phyloP scores from a whole-genome alignment of 2,797 vertebrate species.

The Chromobotia macracanthus region DNA sequence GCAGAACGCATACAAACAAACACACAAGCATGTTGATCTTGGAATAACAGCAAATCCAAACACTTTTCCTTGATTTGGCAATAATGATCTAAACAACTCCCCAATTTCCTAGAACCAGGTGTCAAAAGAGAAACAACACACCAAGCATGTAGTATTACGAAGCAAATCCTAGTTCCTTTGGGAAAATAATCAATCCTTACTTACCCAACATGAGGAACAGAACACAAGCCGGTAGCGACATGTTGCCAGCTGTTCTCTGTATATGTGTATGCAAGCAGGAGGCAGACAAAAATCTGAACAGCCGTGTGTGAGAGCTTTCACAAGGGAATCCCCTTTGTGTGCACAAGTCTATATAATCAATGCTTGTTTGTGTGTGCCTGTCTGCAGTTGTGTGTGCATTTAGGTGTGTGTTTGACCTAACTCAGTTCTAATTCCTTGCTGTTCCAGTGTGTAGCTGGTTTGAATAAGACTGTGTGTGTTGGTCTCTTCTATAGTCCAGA shows the following conservation, averaged over 20 bases:
- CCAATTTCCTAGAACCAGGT: background rate
- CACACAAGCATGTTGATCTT: background rate
- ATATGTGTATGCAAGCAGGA: conserved; percentile 34
- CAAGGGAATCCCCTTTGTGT: conserved; percentile 26
- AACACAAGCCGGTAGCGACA: conserved; percentile 66
- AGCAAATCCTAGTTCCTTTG: background rate
- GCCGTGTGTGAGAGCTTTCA: conserved; percentile 38
- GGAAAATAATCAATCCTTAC: conserved; percentile 54
- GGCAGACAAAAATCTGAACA: conserved; percentile 5
- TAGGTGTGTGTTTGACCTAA: background rate
- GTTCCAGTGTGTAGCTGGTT: conserved; percentile 11
- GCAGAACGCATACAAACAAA: background rate
- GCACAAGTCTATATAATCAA: conserved; percentile 2
- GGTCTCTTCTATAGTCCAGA: background rate
- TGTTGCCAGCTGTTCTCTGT: conserved; percentile 63
- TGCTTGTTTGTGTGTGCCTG: conserved; percentile 28
- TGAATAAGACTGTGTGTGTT: conserved; percentile 19
- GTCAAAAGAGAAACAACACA: background rate
- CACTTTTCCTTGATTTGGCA: background rate
- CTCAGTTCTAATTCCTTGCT: background rate
- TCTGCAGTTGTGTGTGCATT: background rate
- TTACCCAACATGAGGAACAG: conserved; percentile 72
- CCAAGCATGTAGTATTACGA: background rate
- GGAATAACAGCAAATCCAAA: background rate
- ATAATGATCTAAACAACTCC: background rate